Conservation (phyloP, 2,888 invertebrate genomes). For the Willowsia nigromaculata region DNA sequence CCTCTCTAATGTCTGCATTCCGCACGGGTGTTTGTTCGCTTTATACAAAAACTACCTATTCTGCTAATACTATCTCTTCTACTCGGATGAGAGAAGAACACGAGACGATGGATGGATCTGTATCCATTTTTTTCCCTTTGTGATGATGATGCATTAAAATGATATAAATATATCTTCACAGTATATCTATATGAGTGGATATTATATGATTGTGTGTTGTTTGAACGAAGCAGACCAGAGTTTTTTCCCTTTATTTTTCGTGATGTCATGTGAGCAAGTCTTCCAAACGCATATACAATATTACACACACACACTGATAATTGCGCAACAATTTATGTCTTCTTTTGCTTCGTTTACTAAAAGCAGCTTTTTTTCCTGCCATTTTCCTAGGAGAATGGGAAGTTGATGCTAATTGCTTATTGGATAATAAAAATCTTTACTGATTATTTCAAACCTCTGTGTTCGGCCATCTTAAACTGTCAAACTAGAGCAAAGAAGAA, state of each 20-base stretch:
- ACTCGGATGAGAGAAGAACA: slow-evolving; percentile 35
- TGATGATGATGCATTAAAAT: not conserved
- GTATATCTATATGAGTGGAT: not conserved
- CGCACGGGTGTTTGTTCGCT: slow-evolving; percentile 20
- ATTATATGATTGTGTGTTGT: not conserved
- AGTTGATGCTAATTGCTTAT: no score
- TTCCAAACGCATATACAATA: slow-evolving; percentile 35
- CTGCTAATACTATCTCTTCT: not conserved
- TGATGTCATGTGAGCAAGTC: slow-evolving; percentile 60
- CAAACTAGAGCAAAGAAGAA: no score
- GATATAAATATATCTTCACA: not conserved
- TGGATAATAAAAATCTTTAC: no score
- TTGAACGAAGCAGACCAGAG: not conserved
- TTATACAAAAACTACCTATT: not conserved
- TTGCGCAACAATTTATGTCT: slow-evolving; percentile 54
- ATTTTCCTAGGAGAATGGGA: not conserved
- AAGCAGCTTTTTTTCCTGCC: not conserved
- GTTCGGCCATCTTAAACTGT: no score
- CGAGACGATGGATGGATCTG: slow-evolving; percentile 44
- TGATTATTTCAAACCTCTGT: no score
- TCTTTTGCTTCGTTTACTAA: not conserved
- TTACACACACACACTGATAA: slow-evolving; percentile 48
- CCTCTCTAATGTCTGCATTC: slow-evolving; percentile 46
- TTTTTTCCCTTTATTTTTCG: slow-evolving; percentile 18
- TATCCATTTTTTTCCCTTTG: slow-evolving; percentile 12